A percentile compares a stretch with the other conserved stretches of the same genome.
Conservation (phyloP, 2,113 vertebrate genomes). For the Platysteira castanea region DNA sequence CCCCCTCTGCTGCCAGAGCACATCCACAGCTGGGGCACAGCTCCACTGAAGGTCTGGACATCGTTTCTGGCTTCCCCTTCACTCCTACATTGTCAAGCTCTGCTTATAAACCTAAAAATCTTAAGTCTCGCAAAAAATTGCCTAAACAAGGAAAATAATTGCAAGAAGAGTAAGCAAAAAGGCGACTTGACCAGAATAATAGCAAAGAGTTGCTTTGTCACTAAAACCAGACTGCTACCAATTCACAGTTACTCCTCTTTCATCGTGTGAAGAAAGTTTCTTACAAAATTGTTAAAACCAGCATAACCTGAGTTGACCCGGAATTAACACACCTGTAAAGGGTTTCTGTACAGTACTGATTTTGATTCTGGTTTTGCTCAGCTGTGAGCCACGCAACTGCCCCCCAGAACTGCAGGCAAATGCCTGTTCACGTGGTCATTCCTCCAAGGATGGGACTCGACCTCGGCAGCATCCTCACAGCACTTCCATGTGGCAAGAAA, state of each 20-base stretch:
- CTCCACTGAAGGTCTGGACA: background rate
- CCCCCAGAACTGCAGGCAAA: background rate
- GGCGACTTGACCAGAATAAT: background rate
- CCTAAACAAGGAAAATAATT: background rate
- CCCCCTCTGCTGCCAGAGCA: background rate
- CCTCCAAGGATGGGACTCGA: background rate
- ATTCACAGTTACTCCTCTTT: background rate
- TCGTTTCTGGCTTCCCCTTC: background rate
- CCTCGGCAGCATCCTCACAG: background rate
- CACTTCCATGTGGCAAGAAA: background rate
- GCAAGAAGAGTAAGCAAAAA: background rate
- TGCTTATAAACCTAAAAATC: background rate
- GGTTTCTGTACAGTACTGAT: background rate
- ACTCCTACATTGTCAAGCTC: background rate
- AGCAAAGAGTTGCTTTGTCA: background rate
- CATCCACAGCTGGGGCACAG: rapidly evolving
- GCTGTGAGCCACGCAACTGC: background rate
- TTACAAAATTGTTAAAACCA: background rate
- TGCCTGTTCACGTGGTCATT: rapidly evolving
- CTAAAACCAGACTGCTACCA: background rate
- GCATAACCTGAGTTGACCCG: background rate
- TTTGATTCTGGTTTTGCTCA: background rate
- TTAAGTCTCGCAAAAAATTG: background rate
- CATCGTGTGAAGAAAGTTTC: background rate
- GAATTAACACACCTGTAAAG: background rate